These are phyloP conservation scores for Sebastes trivittatus DNA, from an alignment of 2,797 vertebrate species.

Conservation along the genomic window DNA sequence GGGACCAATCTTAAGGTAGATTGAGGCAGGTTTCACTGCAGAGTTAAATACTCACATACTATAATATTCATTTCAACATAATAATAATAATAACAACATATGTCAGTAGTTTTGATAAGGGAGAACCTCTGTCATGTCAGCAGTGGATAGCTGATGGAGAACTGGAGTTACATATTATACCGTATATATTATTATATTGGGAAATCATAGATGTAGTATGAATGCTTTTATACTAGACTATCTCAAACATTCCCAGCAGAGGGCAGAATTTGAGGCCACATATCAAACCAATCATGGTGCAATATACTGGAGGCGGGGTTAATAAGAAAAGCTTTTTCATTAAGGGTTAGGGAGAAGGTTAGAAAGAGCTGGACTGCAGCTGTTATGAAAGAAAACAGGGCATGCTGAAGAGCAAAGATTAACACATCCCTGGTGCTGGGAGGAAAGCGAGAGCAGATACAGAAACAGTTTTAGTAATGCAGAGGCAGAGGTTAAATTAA, in stretches of 20 bases:
- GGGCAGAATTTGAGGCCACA: slow-evolving; percentile 38
- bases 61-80: neutral
- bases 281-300: slow-evolving; percentile 79
- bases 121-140: neutral
- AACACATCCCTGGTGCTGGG: slow-evolving; percentile 41
- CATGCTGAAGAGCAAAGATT: slow-evolving; percentile 66
- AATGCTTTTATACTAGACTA: neutral
- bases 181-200: neutral
- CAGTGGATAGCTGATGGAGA: neutral
- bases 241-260: neutral
- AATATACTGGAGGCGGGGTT: slow-evolving; percentile 41
- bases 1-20: neutral
- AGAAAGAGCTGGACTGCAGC: slow-evolving; percentile 55
- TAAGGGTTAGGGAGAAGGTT: slow-evolving; percentile 16
- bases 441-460: slow-evolving; percentile 59
- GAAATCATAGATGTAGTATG: neutral
- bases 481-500: slow-evolving; percentile 56
- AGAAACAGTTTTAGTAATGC: slow-evolving; percentile 67
- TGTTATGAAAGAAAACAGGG: slow-evolving; percentile 58
- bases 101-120: neutral
- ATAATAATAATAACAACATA: neutral
- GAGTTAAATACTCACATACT: neutral
- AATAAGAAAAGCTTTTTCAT: slow-evolving; percentile 32
- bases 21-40: neutral
- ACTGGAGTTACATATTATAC: neutral